Evolutionary conservation across 2,113 vertebrate species (phyloP), one percentile per base, ranked within the genome.

Genomic region (Otocyon megalotis): DNA sequence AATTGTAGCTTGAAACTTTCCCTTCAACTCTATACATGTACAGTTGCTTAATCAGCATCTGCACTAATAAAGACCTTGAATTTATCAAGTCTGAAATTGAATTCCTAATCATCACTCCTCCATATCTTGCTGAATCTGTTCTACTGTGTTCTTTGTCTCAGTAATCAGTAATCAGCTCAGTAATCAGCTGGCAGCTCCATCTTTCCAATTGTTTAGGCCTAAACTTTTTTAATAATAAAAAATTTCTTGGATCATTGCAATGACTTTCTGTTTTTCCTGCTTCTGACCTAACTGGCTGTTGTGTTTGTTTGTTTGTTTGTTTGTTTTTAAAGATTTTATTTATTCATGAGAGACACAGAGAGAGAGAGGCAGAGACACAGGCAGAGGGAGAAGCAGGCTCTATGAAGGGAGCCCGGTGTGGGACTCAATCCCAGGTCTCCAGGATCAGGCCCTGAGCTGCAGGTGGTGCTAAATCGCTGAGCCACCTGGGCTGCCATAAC

Each of bases 251-350:
- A 30, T 79, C 72, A 79, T 88, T 94, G 20, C 22, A 71, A 1
- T 71, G 89, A n/a, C 84, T 88, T 84, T 79, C 32, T 88, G n/a
- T 30, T 62, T 88, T 89, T 88, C 63, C 48, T 90, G 19, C 30
- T 74, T 85, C n/a, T 67, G 0, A 89, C 48, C 79, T 86, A 80
- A 74, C 8, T 72, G 15, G 10, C 11, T 95, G 7, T 89, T 89
- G n/a, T 92, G 77, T 43, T 43, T 43, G 43, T 43, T 43, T 43
- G 43, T 43, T 43, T 43, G 43, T 43, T 43, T 43, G 43, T 43
- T 43, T 43, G 43, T 43, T 43, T 43, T 43, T 43, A 43, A 43
- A 43, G 5, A 43, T 43, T 43, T 43, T 43, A 43, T 43, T 43
- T 43, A 43, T 43, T 43, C 43, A 43, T 43, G 43, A 43, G 43